These are phyloP conservation scores for Drosophila parabipectinata DNA, from an alignment of 1,140 invertebrate species.

Conservation along the genomic window DNA sequence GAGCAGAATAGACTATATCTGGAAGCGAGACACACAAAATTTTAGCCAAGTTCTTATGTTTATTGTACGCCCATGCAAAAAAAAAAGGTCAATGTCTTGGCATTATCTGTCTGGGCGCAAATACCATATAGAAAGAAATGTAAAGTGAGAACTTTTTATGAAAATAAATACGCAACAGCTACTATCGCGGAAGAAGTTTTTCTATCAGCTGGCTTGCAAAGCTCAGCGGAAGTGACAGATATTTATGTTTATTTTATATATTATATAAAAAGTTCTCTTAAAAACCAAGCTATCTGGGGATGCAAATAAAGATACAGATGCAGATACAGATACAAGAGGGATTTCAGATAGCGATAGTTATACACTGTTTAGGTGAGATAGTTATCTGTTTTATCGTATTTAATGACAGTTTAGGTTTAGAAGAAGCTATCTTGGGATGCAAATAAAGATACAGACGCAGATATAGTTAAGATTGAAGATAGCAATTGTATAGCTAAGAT, in stretches of 20 bases:
- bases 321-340: constrained; percentile 3
- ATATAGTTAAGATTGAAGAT: too few species aligned
- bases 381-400: too few species aligned
- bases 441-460: too few species aligned
- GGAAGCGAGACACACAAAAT: neutral
- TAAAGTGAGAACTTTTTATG: constrained; percentile 12
- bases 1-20: constrained; percentile 15
- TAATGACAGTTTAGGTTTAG: too few species aligned
- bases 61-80: constrained; percentile 23
- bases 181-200: constrained; percentile 12
- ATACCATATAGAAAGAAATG: constrained; percentile 1
- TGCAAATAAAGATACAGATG: constrained; percentile 19
- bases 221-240: constrained; percentile 37
- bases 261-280: constrained; percentile 1
- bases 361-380: too few species aligned
- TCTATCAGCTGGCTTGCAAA: neutral
- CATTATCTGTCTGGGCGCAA: constrained; percentile 11
- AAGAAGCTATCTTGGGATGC: too few species aligned
- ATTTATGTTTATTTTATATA: constrained; percentile 8
- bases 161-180: constrained; percentile 34
- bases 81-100: constrained; percentile 46
- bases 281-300: constrained; percentile 30
- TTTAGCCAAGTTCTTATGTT: constrained; percentile 17
- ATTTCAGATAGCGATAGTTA: too few species aligned
- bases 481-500: too few species aligned